Base-by-base conservation (phyloP, 1,140 invertebrate genomes). In the Rhynchophorus ferrugineus region DNA sequence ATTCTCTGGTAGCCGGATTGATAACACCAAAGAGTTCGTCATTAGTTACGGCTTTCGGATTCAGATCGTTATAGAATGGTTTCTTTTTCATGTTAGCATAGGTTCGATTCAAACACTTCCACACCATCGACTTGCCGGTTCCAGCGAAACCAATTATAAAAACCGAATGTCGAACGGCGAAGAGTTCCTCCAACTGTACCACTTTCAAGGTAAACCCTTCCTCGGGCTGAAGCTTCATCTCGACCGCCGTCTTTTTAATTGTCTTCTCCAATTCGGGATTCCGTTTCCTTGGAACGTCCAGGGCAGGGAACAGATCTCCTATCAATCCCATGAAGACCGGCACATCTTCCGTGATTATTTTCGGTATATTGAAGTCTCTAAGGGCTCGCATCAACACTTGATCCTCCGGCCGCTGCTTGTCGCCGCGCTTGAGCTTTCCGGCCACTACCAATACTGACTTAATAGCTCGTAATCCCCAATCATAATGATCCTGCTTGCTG, bases 1-100 rank as follows among this genome's bases (percentile, higher is more conserved):
- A 98, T 75, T 97, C 94, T 61, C 93, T 77, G 0, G 94, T 97
- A 0, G 90, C 75, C 9, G 92, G 88, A 75, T 97, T 96, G 45
- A 98, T 95, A 38, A 95, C 82, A 8, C 94, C 94, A 72, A 95
- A 98, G 14, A 97, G 74, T 69, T 97, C 95, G 64, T 97, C 91
- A 62, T 93, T 96, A 0, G 92, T 95, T 3, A 97, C 89, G 21
- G 92, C 91, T 73, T 95, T 95, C 1, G 95, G 94, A 68, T 97
- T 91, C 3, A 98, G 71, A 68, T 96, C 93, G 64, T 90, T 85
- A 54, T 85, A 93, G 34, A 81, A 73, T 1, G 94, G 93, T 66
- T 90, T 93, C 46, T 76, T 66, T 64, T 90, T 89, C 60, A 79
- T 79, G 66, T 77, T 77, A 19, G 71, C 57, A 68, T 95, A 94